Percentiles rank a stretch among this genome's conserved stretches.
These are phyloP conservation scores for Trachemys scripta DNA, from an alignment of 2,113 vertebrate genomes.

Conservation along the genomic window DNA sequence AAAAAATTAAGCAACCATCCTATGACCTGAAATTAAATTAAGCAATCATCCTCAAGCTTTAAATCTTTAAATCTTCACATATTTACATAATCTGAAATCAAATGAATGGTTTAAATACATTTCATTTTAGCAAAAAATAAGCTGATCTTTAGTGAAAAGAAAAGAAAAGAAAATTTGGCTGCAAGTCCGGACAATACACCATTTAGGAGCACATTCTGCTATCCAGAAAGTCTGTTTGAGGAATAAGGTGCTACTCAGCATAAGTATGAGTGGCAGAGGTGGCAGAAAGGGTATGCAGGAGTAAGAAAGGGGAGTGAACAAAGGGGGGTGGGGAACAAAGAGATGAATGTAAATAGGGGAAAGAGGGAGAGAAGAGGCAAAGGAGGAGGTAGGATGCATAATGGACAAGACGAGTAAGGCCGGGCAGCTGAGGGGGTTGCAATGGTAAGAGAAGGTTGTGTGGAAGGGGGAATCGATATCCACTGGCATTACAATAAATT, in stretches of 20 bases:
- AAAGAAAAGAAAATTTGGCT: background rate
- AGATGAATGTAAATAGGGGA: background rate
- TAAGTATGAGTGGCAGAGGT: background rate
- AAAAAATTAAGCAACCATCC: conserved; percentile 17
- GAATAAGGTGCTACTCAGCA: background rate
- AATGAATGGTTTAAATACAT: background rate
- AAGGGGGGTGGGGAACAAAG: background rate
- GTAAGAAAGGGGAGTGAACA: conserved; percentile 20
- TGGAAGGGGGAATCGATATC: conserved; percentile 35
- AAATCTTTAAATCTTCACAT: conserved; percentile 4
- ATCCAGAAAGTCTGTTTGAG: background rate
- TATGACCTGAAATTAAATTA: conserved; percentile 21
- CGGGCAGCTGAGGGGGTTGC: conserved; percentile 24
- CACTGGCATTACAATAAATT: conserved; percentile 57
- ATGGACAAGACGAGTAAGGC: background rate
- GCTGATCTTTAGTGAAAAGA: background rate
- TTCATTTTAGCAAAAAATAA: background rate
- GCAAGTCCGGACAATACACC: background rate
- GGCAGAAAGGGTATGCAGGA: background rate
- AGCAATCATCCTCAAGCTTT: conserved; percentile 8
- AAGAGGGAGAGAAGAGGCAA: conserved; percentile 9
- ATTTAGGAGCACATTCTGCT: background rate
- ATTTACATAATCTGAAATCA: conserved; percentile 8
- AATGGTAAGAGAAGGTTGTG: conserved; percentile 10
- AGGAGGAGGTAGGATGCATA: background rate